Conservation (phyloP, 2,888 invertebrate species). For the Notocelia uddmanniana region DNA sequence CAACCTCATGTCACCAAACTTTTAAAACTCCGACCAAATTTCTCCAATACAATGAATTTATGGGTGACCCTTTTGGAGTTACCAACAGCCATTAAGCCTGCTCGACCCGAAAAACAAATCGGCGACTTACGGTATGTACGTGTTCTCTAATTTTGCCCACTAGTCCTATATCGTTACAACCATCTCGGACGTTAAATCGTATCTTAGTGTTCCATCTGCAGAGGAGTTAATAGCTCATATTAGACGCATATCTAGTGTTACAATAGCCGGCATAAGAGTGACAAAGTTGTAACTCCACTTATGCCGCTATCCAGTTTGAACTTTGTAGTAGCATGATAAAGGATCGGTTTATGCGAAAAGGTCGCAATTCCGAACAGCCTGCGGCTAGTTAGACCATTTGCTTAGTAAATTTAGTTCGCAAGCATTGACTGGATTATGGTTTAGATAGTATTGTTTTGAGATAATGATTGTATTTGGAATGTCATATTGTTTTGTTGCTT, state of each 20-base stretch:
- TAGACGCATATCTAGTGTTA: constrained; percentile 54
- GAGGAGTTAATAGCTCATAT: constrained; percentile 68
- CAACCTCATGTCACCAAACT: constrained; percentile 38
- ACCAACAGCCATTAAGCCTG: constrained; percentile 45
- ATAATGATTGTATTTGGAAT: constrained; percentile 36
- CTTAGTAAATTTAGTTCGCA: constrained; percentile 50
- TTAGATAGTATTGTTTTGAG: constrained; percentile 51
- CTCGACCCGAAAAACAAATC: constrained; percentile 47
- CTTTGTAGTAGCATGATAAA: constrained; percentile 27
- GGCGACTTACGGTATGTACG: constrained; percentile 40
- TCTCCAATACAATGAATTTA: constrained; percentile 44
- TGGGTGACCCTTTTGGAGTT: constrained; percentile 43
- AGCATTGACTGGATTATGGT: constrained; percentile 49
- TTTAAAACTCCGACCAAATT: constrained; percentile 38
- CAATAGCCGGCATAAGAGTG: constrained; percentile 38
- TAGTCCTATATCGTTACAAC: constrained; percentile 60
- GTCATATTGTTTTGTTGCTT: constrained; percentile 35
- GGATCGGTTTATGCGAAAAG: constrained; percentile 50
- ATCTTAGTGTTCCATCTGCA: constrained; percentile 61
- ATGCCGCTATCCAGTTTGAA: constrained; percentile 38
- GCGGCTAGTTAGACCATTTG: constrained; percentile 54
- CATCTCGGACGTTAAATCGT: constrained; percentile 66
- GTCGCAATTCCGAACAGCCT: constrained; percentile 52
- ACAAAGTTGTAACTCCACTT: constrained; percentile 38
- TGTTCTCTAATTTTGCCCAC: constrained; percentile 48